A percentile compares a stretch with the other conserved stretches of the same genome.
Evolutionary conservation across 2,797 vertebrate species (phyloP).

Genomic region (Sylvia borin): DNA sequence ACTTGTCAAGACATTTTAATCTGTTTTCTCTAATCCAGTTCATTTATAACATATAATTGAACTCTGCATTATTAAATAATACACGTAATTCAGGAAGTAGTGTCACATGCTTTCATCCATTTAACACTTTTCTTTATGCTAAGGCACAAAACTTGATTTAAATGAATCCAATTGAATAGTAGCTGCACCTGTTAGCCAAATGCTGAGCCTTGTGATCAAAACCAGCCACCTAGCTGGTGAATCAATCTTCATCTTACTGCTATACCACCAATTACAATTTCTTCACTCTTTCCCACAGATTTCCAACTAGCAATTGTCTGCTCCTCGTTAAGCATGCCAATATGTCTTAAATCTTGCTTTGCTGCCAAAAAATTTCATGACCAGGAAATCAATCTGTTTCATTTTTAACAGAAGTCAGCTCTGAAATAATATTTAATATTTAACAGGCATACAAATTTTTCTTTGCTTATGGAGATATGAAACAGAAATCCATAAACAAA

Average conservation of each 20-base stretch:
- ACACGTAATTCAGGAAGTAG: background rate
- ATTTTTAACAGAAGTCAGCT: background rate
- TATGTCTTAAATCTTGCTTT: conserved; percentile 33
- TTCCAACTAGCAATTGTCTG: conserved; percentile 25
- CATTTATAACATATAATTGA: background rate
- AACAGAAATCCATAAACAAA: background rate
- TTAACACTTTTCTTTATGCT: background rate
- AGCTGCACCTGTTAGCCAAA: background rate
- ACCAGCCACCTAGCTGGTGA: background rate
- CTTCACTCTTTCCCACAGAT: background rate
- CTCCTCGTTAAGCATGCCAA: conserved; percentile 23
- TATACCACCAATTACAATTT: background rate
- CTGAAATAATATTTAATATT: conserved; percentile 7
- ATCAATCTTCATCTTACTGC: conserved; percentile 24
- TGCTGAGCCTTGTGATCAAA: conserved; percentile 3
- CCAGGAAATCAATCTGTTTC: background rate
- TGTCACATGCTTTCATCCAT: background rate
- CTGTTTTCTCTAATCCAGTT: conserved; percentile 16
- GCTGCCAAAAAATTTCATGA: background rate
- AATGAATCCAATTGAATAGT: background rate
- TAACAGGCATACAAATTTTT: background rate
- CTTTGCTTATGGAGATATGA: background rate
- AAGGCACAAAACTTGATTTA: background rate
- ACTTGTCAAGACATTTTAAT: conserved; percentile 1
- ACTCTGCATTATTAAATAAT: conserved; percentile 22